phyloP scores from a whole-genome alignment of 2,888 invertebrate species.

The Trilocha varians region DNA sequence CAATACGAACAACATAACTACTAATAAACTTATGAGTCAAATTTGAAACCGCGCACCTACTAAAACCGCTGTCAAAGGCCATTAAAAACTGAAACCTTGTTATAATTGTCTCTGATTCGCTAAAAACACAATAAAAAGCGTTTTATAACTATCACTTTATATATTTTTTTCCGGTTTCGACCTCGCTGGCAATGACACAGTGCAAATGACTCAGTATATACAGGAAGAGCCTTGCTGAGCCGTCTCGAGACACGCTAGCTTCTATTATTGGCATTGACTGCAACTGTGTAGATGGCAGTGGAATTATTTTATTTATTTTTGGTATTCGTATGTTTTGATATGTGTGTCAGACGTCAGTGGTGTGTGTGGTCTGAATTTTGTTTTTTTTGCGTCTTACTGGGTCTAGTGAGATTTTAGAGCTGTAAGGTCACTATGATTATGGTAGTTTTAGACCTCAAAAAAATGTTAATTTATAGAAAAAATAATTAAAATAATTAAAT shows the following conservation, averaged over 20 bases:
- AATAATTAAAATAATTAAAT: too few species aligned
- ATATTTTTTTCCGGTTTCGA: not conserved
- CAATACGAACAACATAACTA: too few species aligned
- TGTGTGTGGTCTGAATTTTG: too few species aligned
- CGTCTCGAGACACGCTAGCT: conserved; percentile 18
- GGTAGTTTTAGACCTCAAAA: too few species aligned
- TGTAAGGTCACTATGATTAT: too few species aligned
- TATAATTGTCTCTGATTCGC: not conserved
- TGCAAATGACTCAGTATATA: conserved; percentile 12
- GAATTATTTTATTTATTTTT: not conserved
- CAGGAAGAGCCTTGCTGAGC: conserved; percentile 28
- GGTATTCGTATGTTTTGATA: not conserved
- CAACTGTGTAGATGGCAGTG: not conserved
- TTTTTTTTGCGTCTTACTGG: too few species aligned
- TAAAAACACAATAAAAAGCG: not conserved
- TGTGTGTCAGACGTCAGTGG: too few species aligned
- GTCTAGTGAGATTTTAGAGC: too few species aligned
- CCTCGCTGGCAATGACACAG: conserved; percentile 1
- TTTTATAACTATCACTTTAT: not conserved
- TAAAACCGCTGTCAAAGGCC: not conserved
- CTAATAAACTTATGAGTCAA: too few species aligned
- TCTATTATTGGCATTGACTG: conserved; percentile 22
- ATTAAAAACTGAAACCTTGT: not conserved
- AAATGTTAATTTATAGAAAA: too few species aligned
- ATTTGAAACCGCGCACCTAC: too few species aligned